These are phyloP conservation scores for Hyla sarda DNA, from an alignment of 2,113 vertebrate species.

Conservation along the genomic window DNA sequence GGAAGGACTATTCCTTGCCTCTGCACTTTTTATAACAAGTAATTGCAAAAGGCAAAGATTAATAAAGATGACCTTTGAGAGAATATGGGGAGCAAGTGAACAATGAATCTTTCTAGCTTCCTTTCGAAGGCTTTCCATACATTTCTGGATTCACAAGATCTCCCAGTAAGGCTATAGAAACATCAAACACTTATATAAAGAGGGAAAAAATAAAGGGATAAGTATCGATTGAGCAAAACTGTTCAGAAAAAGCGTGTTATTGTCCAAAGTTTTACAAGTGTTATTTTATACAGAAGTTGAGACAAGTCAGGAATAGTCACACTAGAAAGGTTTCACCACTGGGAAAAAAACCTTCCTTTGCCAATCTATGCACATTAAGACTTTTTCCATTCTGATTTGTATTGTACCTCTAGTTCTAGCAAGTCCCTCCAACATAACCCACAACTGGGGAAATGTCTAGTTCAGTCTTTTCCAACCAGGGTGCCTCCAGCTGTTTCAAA, in stretches of 20 bases:
- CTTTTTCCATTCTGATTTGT: too few species aligned
- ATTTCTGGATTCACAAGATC: neutral
- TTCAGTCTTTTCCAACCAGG: too few species aligned
- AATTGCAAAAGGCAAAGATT: neutral
- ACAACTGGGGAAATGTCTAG: too few species aligned
- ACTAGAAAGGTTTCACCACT: neutral
- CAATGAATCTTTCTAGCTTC: neutral
- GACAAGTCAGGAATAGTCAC: neutral
- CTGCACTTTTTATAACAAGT: conserved; percentile 9
- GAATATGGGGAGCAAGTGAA: neutral
- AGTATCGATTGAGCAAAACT: neutral
- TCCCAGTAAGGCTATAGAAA: neutral
- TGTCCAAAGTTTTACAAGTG: neutral
- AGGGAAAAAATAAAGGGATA: neutral
- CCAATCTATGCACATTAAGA: too few species aligned
- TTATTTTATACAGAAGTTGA: neutral
- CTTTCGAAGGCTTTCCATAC: conserved; percentile 4
- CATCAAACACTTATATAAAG: neutral
- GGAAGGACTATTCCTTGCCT: neutral
- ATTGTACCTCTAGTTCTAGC: too few species aligned
- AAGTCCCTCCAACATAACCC: too few species aligned
- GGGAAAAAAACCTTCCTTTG: too few species aligned
- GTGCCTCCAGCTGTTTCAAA: too few species aligned
- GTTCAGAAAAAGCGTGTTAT: neutral
- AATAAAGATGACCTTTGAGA: conserved; percentile 33